Evolutionary conservation across 2,113 vertebrate species (phyloP).

Genomic region (Rafetus swinhoei): DNA sequence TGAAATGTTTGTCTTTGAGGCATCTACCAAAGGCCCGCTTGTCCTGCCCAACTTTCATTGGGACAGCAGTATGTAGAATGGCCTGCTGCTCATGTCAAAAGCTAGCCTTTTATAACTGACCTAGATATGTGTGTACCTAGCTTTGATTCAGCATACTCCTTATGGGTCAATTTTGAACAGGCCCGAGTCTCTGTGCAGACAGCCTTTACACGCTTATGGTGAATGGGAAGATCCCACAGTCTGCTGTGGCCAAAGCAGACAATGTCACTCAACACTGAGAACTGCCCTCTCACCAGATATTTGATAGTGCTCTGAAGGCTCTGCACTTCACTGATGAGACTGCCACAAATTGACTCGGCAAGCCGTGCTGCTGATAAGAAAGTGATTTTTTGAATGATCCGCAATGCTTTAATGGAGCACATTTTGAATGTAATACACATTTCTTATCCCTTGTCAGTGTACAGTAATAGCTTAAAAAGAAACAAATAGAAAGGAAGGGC

Average conservation of each 20-base stretch:
- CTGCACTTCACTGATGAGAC: not conserved
- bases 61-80: too few species aligned
- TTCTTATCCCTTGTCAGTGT: not conserved
- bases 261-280: not conserved
- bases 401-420: accelerated
- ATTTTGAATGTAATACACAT: not conserved
- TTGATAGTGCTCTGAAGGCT: too few species aligned
- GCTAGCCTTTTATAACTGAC: too few species aligned
- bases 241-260: not conserved
- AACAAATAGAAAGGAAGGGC: not conserved
- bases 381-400: not conserved
- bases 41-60: too few species aligned
- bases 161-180: not conserved
- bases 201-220: not conserved
- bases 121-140: too few species aligned
- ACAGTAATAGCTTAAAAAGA: not conserved
- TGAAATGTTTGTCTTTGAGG: too few species aligned
- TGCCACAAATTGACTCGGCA: not conserved
- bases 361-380: not conserved
- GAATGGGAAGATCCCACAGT: not conserved
- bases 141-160: too few species aligned
- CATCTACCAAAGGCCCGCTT: too few species aligned
- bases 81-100: too few species aligned
- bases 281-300: not conserved
- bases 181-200: not conserved